Conservation (phyloP, 92 coral and sea anemone genomes). For the Galaxea fascicularis region DNA sequence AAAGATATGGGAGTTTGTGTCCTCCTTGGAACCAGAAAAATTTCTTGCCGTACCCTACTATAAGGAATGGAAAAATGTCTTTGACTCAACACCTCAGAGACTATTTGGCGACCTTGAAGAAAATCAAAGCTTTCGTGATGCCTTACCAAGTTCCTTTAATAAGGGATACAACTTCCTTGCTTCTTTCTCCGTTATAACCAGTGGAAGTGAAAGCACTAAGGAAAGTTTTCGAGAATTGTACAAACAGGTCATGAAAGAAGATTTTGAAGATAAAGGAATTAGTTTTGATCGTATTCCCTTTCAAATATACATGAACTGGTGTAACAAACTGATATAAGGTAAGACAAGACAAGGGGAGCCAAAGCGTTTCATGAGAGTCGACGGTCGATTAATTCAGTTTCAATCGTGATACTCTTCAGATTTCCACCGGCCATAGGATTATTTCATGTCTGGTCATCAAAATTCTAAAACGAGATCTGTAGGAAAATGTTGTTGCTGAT, state of each 20-base stretch:
- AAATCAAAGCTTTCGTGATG: background rate
- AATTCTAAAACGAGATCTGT: too few relatives aligned
- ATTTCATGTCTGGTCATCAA: too few relatives aligned
- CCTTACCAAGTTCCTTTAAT: background rate
- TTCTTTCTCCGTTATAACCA: background rate
- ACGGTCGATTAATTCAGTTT: too few relatives aligned
- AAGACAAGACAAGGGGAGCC: too few relatives aligned
- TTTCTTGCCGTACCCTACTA: background rate
- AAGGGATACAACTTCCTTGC: background rate
- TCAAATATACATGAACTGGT: constrained; percentile 1
- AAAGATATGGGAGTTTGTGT: background rate
- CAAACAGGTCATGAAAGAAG: background rate
- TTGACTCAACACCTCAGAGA: background rate
- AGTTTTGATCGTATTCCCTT: background rate
- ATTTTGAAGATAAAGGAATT: constrained; percentile 1
- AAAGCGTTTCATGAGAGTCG: too few relatives aligned
- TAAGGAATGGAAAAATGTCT: background rate
- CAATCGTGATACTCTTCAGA: too few relatives aligned
- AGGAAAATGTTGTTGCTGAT: too few relatives aligned
- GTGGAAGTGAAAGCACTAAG: background rate
- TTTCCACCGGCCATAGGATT: too few relatives aligned
- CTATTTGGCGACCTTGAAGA: constrained; percentile 3
- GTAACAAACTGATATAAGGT: background rate
- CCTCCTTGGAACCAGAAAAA: too few relatives aligned
- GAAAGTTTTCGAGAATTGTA: constrained; percentile 4